phyloP scores from a whole-genome alignment of 2,888 invertebrate genomes.

The Idaea aversata region DNA sequence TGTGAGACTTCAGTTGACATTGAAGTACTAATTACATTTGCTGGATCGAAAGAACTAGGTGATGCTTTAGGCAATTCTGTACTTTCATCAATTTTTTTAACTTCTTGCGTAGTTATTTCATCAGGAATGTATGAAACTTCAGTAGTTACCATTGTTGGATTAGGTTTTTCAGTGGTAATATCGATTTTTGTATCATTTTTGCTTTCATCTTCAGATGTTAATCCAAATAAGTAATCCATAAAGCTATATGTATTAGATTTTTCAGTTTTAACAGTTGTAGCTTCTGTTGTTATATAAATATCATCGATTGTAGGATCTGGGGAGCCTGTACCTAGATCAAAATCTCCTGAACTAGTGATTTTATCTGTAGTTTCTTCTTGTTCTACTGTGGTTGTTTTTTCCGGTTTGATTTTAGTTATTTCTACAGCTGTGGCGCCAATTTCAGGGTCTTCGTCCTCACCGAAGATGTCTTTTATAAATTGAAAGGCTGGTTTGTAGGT shows the following conservation, averaged over 20 bases:
- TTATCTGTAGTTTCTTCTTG: constrained; percentile 44
- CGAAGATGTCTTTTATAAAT: constrained; percentile 56
- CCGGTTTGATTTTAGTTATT: constrained; percentile 49
- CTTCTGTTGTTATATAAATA: constrained; percentile 54
- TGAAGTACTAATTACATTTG: constrained; percentile 84
- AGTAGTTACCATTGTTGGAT: constrained; percentile 52
- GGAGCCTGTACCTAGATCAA: constrained; percentile 65
- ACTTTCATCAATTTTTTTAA: constrained; percentile 21
- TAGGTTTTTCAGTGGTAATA: constrained; percentile 44
- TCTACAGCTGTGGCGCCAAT: constrained; percentile 46
- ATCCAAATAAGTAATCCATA: constrained; percentile 70
- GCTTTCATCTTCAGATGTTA: constrained; percentile 47
- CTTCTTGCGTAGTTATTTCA: constrained; percentile 56
- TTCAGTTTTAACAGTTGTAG: constrained; percentile 40
- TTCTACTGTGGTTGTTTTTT: constrained; percentile 32
- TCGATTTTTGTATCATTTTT: constrained; percentile 37
- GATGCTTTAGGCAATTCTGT: constrained; percentile 41
- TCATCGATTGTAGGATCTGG: constrained; percentile 63
- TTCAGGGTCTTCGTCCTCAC: constrained; percentile 42
- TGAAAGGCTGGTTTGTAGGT: constrained; percentile 65
- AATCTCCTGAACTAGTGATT: constrained; percentile 53
- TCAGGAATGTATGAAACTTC: constrained; percentile 66
- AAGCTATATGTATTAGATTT: constrained; percentile 48
- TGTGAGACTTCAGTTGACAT: constrained; percentile 91
- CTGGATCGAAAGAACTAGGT: constrained; percentile 74